Base-by-base conservation (phyloP, 2,888 invertebrate species). In the Dioctria rufipes region DNA sequence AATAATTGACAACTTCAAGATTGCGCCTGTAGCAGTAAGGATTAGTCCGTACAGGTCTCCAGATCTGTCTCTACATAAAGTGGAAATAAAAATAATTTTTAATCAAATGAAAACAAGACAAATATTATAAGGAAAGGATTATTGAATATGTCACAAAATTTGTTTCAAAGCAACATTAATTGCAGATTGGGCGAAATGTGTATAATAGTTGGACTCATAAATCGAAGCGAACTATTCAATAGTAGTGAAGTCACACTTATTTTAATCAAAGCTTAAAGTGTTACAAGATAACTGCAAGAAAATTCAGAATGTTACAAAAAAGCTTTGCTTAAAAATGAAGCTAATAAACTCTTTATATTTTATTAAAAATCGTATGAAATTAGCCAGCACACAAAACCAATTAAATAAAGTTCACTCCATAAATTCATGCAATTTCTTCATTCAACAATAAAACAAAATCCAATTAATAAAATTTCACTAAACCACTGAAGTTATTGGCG, bases 31-130 rank as follows among this genome's bases (percentile, higher is more conserved):
- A 87, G 86, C 86, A 88, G 85, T 87, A 88, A 83, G 87, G 88
- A 88, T 88, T 87, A 86, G 88, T 87, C 86, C 88, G 88, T 84
- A 89, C 89, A 84, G 89, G 88, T 85, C 87, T 88, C 89, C 89
- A 89, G 85, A 51, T 87, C 88, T 86, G 88, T 89, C 88, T 88
- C 85, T 79, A 85, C 82, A 83, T 63, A 79, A 83, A 83, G 80
- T 85, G 81, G 84, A 84, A 82, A 83, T 25, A 84, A 85, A 84
- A 84, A 83, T 83, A 85, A 85, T 84, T 82, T 81, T 82, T 81
- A 84, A 83, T 85, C 83, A 81, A 85, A 85, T 85, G 80, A 83
- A 82, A 84, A 83, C 83, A 81, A 85, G 84, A 49, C 37, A 69
- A 43, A 25, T 25, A 25, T 25, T 25, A 25, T 25, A 25, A 25